Percentiles rank a stretch among this genome's conserved stretches.
These are phyloP conservation scores for Pocillopora damicornis DNA, from an alignment of 64 coral and sea anemone species.

Conservation along the genomic window DNA sequence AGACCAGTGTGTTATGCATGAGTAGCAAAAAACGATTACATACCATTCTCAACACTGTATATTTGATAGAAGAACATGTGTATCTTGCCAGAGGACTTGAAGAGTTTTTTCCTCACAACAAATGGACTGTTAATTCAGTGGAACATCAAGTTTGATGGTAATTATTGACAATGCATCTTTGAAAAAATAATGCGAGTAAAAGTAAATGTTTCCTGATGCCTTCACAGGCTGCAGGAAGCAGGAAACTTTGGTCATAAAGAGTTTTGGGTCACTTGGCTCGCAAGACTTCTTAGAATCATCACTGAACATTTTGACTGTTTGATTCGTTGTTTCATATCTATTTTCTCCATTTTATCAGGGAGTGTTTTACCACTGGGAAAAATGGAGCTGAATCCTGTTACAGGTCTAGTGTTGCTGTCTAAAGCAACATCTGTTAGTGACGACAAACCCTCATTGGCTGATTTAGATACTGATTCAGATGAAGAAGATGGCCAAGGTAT, in stretches of 20 bases:
- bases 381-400: slow-evolving; percentile 96
- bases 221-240: too few species aligned
- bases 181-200: not conserved
- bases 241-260: too few species aligned
- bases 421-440: slow-evolving; percentile 40
- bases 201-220: too few species aligned
- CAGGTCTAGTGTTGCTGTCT: slow-evolving; percentile 49
- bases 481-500: slow-evolving; percentile 74
- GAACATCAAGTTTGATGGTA: slow-evolving; percentile 98
- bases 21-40: not conserved
- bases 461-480: slow-evolving; percentile 70
- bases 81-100: slow-evolving; percentile 79
- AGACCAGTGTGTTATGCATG: not conserved
- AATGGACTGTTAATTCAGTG: slow-evolving; percentile 96
- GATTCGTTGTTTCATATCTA: not conserved
- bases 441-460: slow-evolving; percentile 77
- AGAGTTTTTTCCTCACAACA: slow-evolving; percentile 89
- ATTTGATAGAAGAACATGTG: slow-evolving; percentile 91
- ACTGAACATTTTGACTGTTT: not conserved
- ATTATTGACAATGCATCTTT: not conserved
- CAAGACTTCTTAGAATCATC: too few species aligned
- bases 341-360: slow-evolving; percentile 27
- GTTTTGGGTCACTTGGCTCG: too few species aligned
- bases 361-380: slow-evolving; percentile 82
- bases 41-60: not conserved